Evolutionary conservation across 1,140 invertebrate species (phyloP).

Genomic region (Bombus cullumanus): DNA sequence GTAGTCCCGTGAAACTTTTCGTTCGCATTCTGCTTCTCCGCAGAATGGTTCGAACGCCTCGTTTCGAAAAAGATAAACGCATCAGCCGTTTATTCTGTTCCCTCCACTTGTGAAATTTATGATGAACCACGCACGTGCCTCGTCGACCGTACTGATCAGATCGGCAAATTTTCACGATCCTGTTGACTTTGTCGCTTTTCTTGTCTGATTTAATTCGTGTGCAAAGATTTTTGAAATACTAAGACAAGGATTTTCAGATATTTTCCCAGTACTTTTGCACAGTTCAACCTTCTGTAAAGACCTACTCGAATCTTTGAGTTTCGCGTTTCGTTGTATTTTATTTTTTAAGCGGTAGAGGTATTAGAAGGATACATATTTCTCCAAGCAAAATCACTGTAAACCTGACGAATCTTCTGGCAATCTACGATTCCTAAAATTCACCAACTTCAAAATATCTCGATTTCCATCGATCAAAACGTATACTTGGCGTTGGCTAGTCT

Average conservation of each 20-base stretch:
- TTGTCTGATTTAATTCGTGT: fast-evolving
- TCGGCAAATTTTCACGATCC: background rate
- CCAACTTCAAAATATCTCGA: too few relatives aligned
- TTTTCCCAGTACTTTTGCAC: too few relatives aligned
- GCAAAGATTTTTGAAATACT: background rate
- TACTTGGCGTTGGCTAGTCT: too few relatives aligned
- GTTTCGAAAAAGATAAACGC: background rate
- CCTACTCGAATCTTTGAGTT: too few relatives aligned
- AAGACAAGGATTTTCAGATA: background rate
- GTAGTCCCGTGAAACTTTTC: conserved; percentile 20
- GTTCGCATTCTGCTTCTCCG: background rate
- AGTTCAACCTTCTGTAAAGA: too few relatives aligned
- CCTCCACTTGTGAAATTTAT: background rate
- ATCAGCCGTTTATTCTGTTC: background rate
- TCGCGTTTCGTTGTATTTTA: too few relatives aligned
- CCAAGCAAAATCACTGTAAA: too few relatives aligned
- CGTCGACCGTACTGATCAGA: background rate
- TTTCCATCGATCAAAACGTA: too few relatives aligned
- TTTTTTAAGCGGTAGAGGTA: too few relatives aligned
- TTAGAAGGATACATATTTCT: fast-evolving
- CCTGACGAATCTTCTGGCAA: too few relatives aligned
- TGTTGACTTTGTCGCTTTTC: background rate
- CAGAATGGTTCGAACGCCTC: background rate
- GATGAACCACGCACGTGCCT: background rate
- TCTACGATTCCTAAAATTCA: too few relatives aligned